Base-by-base conservation (phyloP, 2,797 vertebrate genomes). In the Galagoides demidoff region DNA sequence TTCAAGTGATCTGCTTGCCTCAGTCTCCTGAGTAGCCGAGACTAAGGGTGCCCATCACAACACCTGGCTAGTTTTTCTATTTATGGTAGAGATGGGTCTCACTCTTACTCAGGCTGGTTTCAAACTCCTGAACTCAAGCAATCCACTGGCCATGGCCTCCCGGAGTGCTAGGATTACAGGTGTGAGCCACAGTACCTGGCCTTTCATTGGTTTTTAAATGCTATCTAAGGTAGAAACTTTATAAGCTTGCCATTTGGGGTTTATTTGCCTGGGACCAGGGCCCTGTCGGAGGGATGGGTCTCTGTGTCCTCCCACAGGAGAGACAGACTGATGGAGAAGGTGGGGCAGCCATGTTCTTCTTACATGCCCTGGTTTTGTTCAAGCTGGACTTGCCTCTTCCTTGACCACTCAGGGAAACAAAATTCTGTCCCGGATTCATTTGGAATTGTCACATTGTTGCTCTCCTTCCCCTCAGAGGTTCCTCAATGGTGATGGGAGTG, bases 171-270 rank as follows among this genome's bases (percentile, higher is more conserved):
- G 49, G 49, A 52, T 52, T 52, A 52, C 49, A 52, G 49, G 49
- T 52, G 49, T 16, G 4, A 52, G 49, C 49, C 49, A 52, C 16
- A 52, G 49, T 52, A 52, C 49, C 49, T 52, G 49, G 4, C 14
- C 78, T 95, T 92, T 71, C 89, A 90, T 90, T 76, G 78, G 74
- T 22, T 37, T 92, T 73, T 45, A 11, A 43, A 27, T 66, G n/a
- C 66, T 85, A 23, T 71, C 76, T 74, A 34, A 89, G 52, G 34
- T 83, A 61, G 77, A 77, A 77, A 14, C 19, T 64, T 79, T 55
- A 31, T 16, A 29, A 77, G 39, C 25, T 31, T 34, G 88, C 52
- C 70, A 81, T 90, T 71, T 85, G 52, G n/a, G 52, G 63, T 86
- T 77, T n/a, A 34, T 85, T 90, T 89, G 31, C 63, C 29, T 64